phyloP scores from a whole-genome alignment of 2,113 vertebrate genomes.

The Datnioides undecimradiatus region DNA sequence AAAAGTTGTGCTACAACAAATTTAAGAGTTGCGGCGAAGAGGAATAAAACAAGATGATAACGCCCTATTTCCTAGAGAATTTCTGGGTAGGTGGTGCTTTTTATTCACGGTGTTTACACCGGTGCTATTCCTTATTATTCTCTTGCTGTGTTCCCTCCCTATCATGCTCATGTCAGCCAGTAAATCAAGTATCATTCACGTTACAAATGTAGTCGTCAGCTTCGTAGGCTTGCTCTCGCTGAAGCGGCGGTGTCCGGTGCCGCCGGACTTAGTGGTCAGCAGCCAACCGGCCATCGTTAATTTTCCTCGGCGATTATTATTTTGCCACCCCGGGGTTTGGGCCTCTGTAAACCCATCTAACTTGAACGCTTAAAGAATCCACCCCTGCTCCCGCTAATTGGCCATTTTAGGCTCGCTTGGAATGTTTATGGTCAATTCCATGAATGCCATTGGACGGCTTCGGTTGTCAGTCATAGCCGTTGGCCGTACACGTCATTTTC shows the following conservation, averaged over 20 bases:
- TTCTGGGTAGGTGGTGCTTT: conserved; percentile 90
- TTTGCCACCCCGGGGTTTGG: conserved; percentile 79
- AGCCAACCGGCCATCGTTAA: conserved; percentile 34
- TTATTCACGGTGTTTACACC: conserved; percentile 66
- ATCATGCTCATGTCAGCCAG: conserved; percentile 55
- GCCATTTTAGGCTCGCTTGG: conserved; percentile 56
- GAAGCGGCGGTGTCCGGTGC: neutral
- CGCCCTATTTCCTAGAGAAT: conserved; percentile 93
- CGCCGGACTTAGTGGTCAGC: conserved; percentile 6
- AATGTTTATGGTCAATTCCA: conserved; percentile 66
- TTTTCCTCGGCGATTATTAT: conserved; percentile 70
- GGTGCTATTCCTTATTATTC: conserved; percentile 49
- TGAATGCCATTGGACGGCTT: conserved; percentile 72
- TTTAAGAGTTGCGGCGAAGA: conserved; percentile 52
- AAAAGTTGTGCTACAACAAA: conserved; percentile 60
- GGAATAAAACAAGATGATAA: conserved; percentile 87
- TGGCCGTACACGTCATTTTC: conserved; percentile 63
- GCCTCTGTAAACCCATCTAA: conserved; percentile 81
- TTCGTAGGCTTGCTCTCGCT: neutral
- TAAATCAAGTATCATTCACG: neutral
- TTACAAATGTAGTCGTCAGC: neutral
- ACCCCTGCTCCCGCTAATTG: conserved; percentile 69
- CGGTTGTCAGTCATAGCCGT: conserved; percentile 64
- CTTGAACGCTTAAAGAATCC: conserved; percentile 59
- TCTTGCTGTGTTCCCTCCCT: conserved; percentile 46